These are phyloP conservation scores for Butorides virescens DNA, from an alignment of 2,113 vertebrate genomes.

Conservation along the genomic window DNA sequence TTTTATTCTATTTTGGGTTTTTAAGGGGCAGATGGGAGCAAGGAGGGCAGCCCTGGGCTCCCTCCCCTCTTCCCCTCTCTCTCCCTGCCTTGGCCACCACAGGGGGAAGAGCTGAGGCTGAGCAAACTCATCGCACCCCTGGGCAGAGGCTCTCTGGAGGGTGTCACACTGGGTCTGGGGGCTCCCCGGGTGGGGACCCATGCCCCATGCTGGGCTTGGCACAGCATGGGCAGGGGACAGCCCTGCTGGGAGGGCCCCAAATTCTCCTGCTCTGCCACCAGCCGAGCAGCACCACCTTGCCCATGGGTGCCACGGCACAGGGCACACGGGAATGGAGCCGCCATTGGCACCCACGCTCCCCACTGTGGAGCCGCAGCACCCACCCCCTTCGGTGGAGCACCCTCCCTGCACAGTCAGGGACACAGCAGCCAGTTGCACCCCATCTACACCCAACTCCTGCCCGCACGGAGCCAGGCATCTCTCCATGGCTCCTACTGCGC, in stretches of 20 bases:
- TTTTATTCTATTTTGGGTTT: background rate
- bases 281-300: fast-evolving
- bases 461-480: background rate
- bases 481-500: fast-evolving
- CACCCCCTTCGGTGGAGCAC: fast-evolving
- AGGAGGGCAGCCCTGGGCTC: background rate
- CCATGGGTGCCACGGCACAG: background rate
- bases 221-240: fast-evolving
- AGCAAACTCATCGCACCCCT: background rate
- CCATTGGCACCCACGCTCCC: fast-evolving
- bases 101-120: background rate
- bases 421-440: fast-evolving
- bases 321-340: fast-evolving
- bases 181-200: background rate
- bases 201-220: background rate
- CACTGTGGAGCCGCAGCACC: background rate
- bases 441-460: fast-evolving
- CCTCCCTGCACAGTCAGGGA: fast-evolving
- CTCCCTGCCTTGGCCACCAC: fast-evolving
- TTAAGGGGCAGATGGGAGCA: background rate
- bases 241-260: too few species aligned
- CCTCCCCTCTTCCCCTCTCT: too few species aligned
- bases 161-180: background rate
- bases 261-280: fast-evolving
- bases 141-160: background rate